A percentile compares a stretch with the other conserved stretches of the same genome.
phyloP scores from a whole-genome alignment of 2,888 invertebrate genomes.

The Pocota personata region DNA sequence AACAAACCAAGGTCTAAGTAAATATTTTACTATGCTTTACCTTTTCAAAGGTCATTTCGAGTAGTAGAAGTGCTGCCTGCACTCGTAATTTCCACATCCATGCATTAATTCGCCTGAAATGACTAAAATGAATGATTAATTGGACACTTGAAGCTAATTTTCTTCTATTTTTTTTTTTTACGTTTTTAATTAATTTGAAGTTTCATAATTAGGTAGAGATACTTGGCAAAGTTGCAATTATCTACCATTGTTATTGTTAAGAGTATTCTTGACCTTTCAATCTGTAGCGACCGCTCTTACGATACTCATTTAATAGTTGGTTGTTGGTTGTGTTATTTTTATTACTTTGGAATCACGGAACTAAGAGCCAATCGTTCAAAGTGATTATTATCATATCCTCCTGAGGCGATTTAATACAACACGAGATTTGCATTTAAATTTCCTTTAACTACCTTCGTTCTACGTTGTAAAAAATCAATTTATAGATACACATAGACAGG shows the following conservation, averaged over 20 bases:
- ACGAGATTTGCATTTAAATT: constrained; percentile 41
- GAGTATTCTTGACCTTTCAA: background rate
- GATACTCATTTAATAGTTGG: background rate
- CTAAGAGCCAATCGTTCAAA: background rate
- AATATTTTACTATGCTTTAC: background rate
- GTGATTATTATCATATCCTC: background rate
- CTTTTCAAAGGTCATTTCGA: constrained; percentile 17
- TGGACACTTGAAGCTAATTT: background rate
- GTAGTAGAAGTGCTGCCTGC: background rate
- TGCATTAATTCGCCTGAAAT: constrained; percentile 36
- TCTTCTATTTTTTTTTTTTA: background rate
- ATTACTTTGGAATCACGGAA: constrained; percentile 3
- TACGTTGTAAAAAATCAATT: background rate
- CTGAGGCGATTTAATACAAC: background rate
- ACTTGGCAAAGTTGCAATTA: background rate
- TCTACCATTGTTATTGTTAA: background rate
- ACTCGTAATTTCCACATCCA: constrained; percentile 21
- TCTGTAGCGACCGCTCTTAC: background rate
- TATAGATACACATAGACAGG: background rate
- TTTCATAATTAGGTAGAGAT: background rate
- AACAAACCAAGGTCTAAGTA: constrained; percentile 21
- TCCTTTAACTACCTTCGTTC: background rate
- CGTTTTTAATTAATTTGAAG: background rate
- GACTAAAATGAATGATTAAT: constrained; percentile 9
- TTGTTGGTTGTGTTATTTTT: background rate